phyloP scores from a whole-genome alignment of 2,797 vertebrate genomes.

The Macropodus opercularis region DNA sequence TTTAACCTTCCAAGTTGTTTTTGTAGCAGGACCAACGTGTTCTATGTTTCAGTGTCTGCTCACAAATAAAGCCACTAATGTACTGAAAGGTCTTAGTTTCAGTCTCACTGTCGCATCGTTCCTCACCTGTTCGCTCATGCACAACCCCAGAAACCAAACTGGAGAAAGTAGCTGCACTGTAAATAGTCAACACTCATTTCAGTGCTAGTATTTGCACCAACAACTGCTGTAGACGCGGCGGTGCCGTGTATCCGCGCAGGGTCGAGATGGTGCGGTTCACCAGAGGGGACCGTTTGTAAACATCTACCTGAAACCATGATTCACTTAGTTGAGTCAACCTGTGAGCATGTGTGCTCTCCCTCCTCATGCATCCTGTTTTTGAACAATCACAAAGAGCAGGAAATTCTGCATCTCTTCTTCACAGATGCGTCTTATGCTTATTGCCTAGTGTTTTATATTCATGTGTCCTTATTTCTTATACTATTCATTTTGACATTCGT shows the following conservation, averaged over 20 bases:
- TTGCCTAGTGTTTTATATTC: not conserved
- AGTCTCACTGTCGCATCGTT: slow-evolving; percentile 5
- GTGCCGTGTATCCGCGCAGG: not conserved
- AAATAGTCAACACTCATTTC: slow-evolving; percentile 16
- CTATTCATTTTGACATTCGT: too few relatives aligned
- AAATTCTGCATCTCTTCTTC: slow-evolving; percentile 12
- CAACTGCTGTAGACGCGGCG: not conserved
- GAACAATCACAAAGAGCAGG: slow-evolving; percentile 28
- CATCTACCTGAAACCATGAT: slow-evolving; percentile 23
- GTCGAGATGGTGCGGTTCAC: slow-evolving; percentile 1
- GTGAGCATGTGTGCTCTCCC: slow-evolving; percentile 3
- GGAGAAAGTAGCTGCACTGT: slow-evolving; percentile 6
- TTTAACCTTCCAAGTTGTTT: not conserved
- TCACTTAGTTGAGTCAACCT: slow-evolving; percentile 36
- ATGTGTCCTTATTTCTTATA: not conserved
- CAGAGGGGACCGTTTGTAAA: slow-evolving; percentile 51
- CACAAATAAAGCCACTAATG: slow-evolving; percentile 1
- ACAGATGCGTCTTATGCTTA: not conserved
- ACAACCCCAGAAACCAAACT: slow-evolving; percentile 16
- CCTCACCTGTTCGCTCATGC: not conserved
- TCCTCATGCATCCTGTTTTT: slow-evolving; percentile 54
- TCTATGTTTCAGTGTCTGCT: not conserved
- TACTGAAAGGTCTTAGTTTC: not conserved
- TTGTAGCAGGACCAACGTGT: not conserved
- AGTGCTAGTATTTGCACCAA: not conserved